Evolutionary conservation across 2,113 vertebrate species (phyloP).

Genomic region (Nanorana parkeri): DNA sequence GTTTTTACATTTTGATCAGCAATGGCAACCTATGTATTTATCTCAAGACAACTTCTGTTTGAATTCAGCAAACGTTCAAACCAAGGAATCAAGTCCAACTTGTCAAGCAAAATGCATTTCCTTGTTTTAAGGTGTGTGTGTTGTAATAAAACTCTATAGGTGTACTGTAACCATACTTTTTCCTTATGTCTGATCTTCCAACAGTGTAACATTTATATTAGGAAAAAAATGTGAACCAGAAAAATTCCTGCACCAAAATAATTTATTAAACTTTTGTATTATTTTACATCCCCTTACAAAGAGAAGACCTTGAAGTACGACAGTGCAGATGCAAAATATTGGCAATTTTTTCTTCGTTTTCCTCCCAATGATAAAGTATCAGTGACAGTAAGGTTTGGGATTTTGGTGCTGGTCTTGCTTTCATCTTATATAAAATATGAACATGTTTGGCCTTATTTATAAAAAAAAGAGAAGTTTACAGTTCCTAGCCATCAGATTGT

Average conservation of each 20-base stretch:
- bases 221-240: conserved; percentile 17
- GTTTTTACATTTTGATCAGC: too few relatives aligned
- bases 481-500: too few relatives aligned
- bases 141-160: too few relatives aligned
- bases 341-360: conserved; percentile 22
- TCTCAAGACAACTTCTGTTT: too few relatives aligned
- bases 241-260: conserved; percentile 56
- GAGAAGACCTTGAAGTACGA: conserved; percentile 54
- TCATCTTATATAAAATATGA: conserved; percentile 23
- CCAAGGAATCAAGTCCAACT: too few relatives aligned
- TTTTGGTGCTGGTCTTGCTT: conserved; percentile 39
- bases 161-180: too few relatives aligned
- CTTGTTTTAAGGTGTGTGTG: too few relatives aligned
- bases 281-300: conserved; percentile 58
- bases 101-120: too few relatives aligned
- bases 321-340: conserved; percentile 41
- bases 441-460: not conserved
- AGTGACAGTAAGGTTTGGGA: conserved; percentile 5
- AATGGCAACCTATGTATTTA: too few relatives aligned
- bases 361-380: conserved; percentile 7
- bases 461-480: too few relatives aligned
- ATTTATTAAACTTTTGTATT: conserved; percentile 57
- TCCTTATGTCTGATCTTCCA: too few relatives aligned
- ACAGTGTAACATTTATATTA: not conserved
- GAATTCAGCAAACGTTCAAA: too few relatives aligned